These are phyloP conservation scores for Trochalopteron elliotii DNA, from an alignment of 2,113 vertebrate species.

Conservation along the genomic window DNA sequence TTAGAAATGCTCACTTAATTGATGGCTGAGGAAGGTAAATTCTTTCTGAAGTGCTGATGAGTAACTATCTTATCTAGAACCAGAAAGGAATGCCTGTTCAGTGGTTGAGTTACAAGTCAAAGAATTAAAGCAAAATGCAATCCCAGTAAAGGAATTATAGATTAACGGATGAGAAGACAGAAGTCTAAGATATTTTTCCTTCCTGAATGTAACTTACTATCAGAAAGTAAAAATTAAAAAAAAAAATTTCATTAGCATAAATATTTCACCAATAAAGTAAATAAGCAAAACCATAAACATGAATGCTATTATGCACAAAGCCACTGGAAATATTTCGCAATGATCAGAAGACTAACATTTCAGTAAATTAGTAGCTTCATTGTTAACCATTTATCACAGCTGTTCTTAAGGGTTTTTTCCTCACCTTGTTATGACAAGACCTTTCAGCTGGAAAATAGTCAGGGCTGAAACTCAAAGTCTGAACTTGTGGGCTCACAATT, in stretches of 20 bases:
- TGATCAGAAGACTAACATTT: neutral
- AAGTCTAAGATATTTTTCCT: neutral
- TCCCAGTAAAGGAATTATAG: neutral
- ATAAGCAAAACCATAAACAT: neutral
- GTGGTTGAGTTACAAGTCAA: neutral
- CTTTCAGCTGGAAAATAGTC: neutral
- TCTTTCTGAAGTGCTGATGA: conserved; percentile 4
- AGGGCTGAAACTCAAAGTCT: neutral
- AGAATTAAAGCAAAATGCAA: neutral
- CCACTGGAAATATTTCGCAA: neutral
- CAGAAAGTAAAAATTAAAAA: neutral
- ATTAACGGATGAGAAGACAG: neutral
- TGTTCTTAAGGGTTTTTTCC: neutral
- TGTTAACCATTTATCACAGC: conserved; percentile 1
- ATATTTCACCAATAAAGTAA: neutral
- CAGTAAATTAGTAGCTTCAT: neutral
- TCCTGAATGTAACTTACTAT: neutral
- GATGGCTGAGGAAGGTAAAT: neutral
- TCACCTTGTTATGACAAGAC: neutral
- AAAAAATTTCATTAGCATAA: neutral
- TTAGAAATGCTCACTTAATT: conserved; percentile 12
- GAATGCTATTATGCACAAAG: neutral
- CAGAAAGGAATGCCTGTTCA: neutral
- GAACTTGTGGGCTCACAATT: neutral
- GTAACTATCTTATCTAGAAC: neutral